Percentiles rank a stretch among this genome's conserved stretches.
Conservation (phyloP, 2,888 invertebrate species). For the Nezara viridula region DNA sequence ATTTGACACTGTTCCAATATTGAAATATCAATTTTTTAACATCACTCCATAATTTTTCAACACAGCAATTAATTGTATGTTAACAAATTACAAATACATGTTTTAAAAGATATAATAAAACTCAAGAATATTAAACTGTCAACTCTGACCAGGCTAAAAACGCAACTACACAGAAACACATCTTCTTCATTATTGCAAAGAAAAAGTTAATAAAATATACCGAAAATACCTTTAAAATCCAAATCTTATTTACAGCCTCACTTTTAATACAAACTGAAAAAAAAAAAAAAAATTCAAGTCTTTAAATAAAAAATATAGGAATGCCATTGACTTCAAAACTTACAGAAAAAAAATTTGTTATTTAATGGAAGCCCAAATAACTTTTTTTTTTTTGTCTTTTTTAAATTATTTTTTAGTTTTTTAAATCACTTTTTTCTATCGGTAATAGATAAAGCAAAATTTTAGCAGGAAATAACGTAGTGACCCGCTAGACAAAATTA, state of each 20-base stretch:
- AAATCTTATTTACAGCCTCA: constrained; percentile 51
- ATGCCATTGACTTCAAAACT: constrained; percentile 1
- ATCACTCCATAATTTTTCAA: neutral
- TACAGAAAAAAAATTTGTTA: constrained; percentile 20
- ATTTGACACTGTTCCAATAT: constrained; percentile 7
- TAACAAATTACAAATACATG: neutral
- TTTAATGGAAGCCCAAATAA: constrained; percentile 42
- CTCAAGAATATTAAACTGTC: constrained; percentile 8
- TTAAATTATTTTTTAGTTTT: neutral
- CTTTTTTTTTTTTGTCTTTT: constrained; percentile 22
- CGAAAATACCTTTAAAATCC: constrained; percentile 40
- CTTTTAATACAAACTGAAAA: constrained; percentile 11
- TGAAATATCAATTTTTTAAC: neutral
- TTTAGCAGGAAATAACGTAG: neutral
- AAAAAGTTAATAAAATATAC: constrained; percentile 44
- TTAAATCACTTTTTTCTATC: neutral
- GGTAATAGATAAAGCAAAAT: neutral
- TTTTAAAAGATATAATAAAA: constrained; percentile 40
- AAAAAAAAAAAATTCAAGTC: constrained; percentile 8
- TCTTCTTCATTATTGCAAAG: constrained; percentile 11
- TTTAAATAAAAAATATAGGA: constrained; percentile 47
- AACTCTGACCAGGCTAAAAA: constrained; percentile 55
- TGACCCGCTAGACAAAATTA: neutral
- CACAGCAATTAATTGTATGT: constrained; percentile 12
- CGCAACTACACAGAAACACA: constrained; percentile 29